Evolutionary conservation across 2,888 invertebrate genomes (phyloP).

Genomic region (Pteria penguin): DNA sequence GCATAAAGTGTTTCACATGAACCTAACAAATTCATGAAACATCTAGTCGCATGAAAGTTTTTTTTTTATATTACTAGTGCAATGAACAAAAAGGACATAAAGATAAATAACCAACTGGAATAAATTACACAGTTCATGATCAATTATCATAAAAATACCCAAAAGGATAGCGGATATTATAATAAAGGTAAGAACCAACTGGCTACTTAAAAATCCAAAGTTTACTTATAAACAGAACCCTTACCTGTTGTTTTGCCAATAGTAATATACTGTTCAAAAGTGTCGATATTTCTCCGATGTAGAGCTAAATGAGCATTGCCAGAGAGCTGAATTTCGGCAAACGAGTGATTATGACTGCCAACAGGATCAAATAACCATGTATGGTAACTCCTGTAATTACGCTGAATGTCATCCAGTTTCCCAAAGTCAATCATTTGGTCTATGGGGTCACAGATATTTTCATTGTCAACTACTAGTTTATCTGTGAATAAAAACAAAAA

Average conservation of each 20-base stretch:
- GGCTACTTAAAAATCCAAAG: no score
- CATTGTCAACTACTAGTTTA: slow-evolving; percentile 59
- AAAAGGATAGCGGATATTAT: no score
- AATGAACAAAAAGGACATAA: no score
- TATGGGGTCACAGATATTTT: slow-evolving; percentile 56
- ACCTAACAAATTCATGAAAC: no score
- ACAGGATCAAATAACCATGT: slow-evolving; percentile 65
- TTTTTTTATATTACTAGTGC: no score
- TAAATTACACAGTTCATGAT: no score
- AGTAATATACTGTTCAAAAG: slow-evolving; percentile 56
- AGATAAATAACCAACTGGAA: no score
- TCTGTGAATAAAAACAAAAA: no score
- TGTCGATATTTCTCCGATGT: slow-evolving; percentile 57
- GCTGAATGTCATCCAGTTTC: slow-evolving; percentile 53
- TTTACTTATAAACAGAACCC: background rate
- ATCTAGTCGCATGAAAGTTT: no score
- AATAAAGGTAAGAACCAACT: no score
- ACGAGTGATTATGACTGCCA: slow-evolving; percentile 40
- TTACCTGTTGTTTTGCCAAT: slow-evolving; percentile 54
- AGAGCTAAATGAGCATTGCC: slow-evolving; percentile 66
- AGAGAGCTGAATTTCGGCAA: slow-evolving; percentile 53
- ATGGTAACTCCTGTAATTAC: slow-evolving; percentile 62
- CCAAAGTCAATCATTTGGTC: slow-evolving; percentile 54
- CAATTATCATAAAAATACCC: no score
- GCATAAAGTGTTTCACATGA: no score